Evolutionary conservation across 2,797 vertebrate species (phyloP).

Genomic region (Hydrophis major): DNA sequence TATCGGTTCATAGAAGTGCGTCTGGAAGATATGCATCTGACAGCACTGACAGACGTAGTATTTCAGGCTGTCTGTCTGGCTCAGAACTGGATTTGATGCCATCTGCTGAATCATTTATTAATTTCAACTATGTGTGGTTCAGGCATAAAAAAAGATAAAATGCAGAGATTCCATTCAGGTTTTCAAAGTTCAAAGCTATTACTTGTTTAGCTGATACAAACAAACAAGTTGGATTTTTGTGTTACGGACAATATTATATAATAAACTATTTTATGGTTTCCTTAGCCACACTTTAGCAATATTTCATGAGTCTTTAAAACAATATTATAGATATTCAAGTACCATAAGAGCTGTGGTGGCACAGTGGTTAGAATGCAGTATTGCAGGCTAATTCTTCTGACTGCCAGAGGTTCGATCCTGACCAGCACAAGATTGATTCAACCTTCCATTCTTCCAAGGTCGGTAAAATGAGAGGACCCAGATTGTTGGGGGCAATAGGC

Average conservation of each 20-base stretch:
- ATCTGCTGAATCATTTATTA: constrained; percentile 16
- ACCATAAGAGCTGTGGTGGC: background rate
- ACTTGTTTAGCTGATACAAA: background rate
- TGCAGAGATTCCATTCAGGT: background rate
- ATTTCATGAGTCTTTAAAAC: background rate
- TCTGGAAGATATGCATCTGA: background rate
- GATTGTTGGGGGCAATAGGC: background rate
- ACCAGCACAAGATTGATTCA: background rate
- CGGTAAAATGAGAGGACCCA: background rate
- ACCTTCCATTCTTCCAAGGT: background rate
- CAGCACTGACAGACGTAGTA: background rate
- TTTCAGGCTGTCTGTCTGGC: constrained; percentile 13
- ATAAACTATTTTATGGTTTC: background rate
- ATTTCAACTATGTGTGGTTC: background rate
- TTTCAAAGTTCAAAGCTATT: background rate
- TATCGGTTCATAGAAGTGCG: constrained; percentile 15
- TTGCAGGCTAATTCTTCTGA: background rate
- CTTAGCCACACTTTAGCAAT: background rate
- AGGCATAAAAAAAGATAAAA: background rate
- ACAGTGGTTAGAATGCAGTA: background rate
- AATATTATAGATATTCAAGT: constrained; percentile 4
- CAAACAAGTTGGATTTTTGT: background rate
- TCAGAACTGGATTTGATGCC: constrained; percentile 23
- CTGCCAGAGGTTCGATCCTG: background rate
- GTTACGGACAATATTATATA: background rate